Evolutionary conservation across 2,888 invertebrate genomes (phyloP), one percentile per base, ranked within the genome.

Genomic region (Drosophila diplacantha): DNA sequence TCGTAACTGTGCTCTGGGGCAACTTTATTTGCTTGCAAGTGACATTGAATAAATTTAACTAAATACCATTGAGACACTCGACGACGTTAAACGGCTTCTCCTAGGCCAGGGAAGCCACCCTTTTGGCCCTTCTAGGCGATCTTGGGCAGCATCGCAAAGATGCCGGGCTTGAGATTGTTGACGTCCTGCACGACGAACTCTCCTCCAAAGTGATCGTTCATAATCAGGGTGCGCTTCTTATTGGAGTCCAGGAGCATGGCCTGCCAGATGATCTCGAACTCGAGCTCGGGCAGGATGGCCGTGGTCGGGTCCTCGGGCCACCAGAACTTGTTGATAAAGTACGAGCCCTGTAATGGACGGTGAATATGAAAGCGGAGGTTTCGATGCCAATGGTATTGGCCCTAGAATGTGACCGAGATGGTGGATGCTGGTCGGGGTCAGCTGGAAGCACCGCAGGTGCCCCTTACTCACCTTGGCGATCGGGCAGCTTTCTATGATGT

Each of bases 271-370:
- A 86, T 59, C 0, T 83, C 81, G 26, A 85, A 85, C 24, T 86
- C 85, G 4, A 85, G 34, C 18, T 87, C 87, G 0, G 87, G 86
- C 14, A 86, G 57, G 1, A 73, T 79, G 6, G 83, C 73, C 7
- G 81, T 73, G 0, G 86, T 67, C 12, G 86, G 71, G 53, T 88
- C 87, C 64, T 87, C 87, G 7, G 87, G 87, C 73, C 85, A 75
- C 87, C 88, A 87, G 62, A 87, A 70, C 46, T 82, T 85, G 47
- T 85, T 83, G 49, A 86, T 63, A 18, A 54, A 81, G 60, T 87
- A 87, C 29, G 79, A 51, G 9, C 86, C 88, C 87, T 87, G 78
- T 35, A 85, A 87, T 55, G 68, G 71, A 29, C 77, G 70, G 72
- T 51, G 51, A 31, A 49, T 52, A 39, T 59, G 69, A 24, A 69